Base-by-base conservation (phyloP, 2,797 vertebrate species). In the Crocidura indochinensis region DNA sequence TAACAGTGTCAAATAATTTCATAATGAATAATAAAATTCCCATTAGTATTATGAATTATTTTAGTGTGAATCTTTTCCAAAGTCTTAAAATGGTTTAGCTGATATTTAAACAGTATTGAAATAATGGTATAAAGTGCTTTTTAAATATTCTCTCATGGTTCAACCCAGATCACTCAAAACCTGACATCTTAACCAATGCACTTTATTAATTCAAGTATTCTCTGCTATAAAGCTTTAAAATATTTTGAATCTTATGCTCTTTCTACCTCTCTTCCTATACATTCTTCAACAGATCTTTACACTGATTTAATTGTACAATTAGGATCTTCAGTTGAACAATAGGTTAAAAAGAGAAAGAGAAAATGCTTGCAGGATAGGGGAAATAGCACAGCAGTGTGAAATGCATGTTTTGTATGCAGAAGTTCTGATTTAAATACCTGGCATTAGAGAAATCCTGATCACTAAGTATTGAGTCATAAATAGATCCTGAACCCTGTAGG, bases 1-100 rank as follows among this genome's bases (percentile, higher is more conserved):
- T 94, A 95, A 96, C 76, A 62, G 87, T 95, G 80, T 95, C 95
- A 97, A 96, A 95, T 96, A 94, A 95, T 96, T 95, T 95, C 92
- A 93, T 96, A 96, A 95, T 95, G 93, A 94, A 69, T 96, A 95
- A 96, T 95, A 96, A 95, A 96, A 96, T 69, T 90, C 84, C 91
- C 92, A 93, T 96, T 96, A 94, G 90, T 89, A 53, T 95, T 97
- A 94, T 94, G 60, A 96, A 95, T 97, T 95, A 94, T 79, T 85
- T 94, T 94, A 94, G 82, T 92, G 51, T 77, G 80, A 97, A 95
- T 95, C 92, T 88, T 94, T 94, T 84, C 84, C 92, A 88, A 95
- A 95, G 90, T 85, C 95, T 96, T 95, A 87, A 96, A 96, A 90
- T 94, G 78, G 89, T 95, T 95, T 69, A 88, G 84, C 88, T 95